Evolutionary conservation across 2,888 invertebrate genomes (phyloP).

Genomic region (Parnassius apollo): DNA sequence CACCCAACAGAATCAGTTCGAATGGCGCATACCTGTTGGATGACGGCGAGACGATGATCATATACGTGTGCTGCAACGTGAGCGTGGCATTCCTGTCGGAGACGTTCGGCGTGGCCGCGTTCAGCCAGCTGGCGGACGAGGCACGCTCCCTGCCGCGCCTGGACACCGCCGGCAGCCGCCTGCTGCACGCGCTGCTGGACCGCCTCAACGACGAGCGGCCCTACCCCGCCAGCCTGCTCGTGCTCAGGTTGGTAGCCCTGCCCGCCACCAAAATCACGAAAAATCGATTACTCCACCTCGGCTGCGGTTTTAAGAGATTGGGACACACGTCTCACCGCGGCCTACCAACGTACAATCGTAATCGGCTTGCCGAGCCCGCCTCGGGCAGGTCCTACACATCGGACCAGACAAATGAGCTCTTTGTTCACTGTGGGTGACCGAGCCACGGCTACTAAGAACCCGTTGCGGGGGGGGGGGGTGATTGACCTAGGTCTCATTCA

Average conservation of each 20-base stretch:
- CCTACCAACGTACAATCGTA: too few relatives aligned
- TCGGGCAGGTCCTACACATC: too few relatives aligned
- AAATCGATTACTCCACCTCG: too few relatives aligned
- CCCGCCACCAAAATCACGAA: too few relatives aligned
- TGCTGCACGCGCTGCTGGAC: constrained; percentile 89
- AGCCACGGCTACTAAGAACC: too few relatives aligned
- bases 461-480: too few relatives aligned
- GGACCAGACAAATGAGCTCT: too few relatives aligned
- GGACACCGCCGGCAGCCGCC: constrained; percentile 86
- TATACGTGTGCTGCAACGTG: constrained; percentile 92
- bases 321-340: too few relatives aligned
- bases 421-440: too few relatives aligned
- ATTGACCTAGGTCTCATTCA: too few relatives aligned
- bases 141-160: constrained; percentile 89
- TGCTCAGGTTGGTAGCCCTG: constrained; percentile 84
- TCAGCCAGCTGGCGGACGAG: constrained; percentile 88
- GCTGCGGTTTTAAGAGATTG: too few relatives aligned
- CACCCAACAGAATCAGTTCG: constrained; percentile 81
- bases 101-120: constrained; percentile 88
- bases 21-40: constrained; percentile 96
- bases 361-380: too few relatives aligned
- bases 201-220: constrained; percentile 93
- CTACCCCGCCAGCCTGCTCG: constrained; percentile 87
- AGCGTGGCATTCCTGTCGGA: constrained; percentile 87
- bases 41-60: constrained; percentile 88